Conservation (phyloP, 2,888 invertebrate species). For the Glyphotaelius pellucidus region DNA sequence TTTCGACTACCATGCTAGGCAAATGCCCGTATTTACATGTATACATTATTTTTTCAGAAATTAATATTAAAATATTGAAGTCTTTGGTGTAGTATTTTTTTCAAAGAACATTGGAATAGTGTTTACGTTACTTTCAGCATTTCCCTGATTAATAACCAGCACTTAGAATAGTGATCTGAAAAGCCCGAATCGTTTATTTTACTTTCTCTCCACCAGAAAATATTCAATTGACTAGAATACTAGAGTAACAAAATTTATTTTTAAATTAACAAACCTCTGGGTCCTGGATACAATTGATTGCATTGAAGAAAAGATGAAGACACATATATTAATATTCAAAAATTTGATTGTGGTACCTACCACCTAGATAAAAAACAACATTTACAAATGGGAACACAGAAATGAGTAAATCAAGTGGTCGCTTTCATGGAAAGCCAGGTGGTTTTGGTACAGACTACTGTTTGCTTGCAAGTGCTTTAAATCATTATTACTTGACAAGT, state of each 20-base stretch:
- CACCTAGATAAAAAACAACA: not conserved
- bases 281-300: conserved; percentile 34
- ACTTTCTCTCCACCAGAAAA: not conserved
- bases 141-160: not conserved
- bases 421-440: not conserved
- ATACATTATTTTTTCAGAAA: too few species aligned
- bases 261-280: conserved; percentile 45
- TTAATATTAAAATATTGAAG: too few species aligned
- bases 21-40: too few species aligned
- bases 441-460: not conserved
- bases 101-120: too few species aligned
- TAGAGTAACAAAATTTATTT: not conserved
- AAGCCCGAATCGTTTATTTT: not conserved
- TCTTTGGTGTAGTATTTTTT: too few species aligned
- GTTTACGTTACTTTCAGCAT: too few species aligned
- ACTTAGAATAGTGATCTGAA: not conserved
- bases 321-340: not conserved
- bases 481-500: not conserved
- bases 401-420: not conserved
- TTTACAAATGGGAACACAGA: not conserved
- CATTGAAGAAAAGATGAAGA: conserved; percentile 30
- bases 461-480: not conserved
- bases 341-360: not conserved
- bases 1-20: too few species aligned
- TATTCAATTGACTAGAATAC: not conserved